Evolutionary conservation across 1,140 invertebrate species (phyloP), one percentile per base, ranked within the genome.

Genomic region (Geopemphigus sp.): DNA sequence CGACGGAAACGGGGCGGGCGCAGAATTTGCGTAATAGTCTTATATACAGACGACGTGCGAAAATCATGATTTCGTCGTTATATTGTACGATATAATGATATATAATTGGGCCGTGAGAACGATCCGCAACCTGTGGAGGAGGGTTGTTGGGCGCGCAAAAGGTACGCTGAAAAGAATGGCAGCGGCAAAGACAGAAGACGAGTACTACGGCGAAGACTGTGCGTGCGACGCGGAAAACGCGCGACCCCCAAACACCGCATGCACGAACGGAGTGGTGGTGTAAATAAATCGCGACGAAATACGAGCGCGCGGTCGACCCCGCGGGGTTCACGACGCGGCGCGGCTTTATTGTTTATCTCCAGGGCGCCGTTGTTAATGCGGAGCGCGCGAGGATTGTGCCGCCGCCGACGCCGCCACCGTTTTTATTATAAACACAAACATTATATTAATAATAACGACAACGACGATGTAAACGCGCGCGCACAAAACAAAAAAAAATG

Each of bases 331-430:
- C 74, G 56, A 24, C 74, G n/a, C n/a, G n/a, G n/a, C n/a, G n/a
- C 57, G 74, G 74, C 74, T 78, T 78, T 78, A 78, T 78, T 78
- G 74, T 78, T 78, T 78, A 78, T 78, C 74, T 78, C 74, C 74
- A 57, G 22, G 22, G 22, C 73, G 57, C 74, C 54, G 72, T 76
- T 59, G 72, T 47, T 76, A 76, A 76, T 76, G 54, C 72, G 54
- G 29, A n/a, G 22, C 39, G 15, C 74, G 57, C 74, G 57, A 39
- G 32, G 74, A 78, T 78, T 63, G 26, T 17, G 47, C 17, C 12
- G 0, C 32, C n/a, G n/a, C n/a, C n/a, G n/a, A n/a, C n/a, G 26
- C 59, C 59, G 26, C 26, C 15, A 6, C 24, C n/a, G n/a, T n/a
- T n/a, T n/a, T n/a, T n/a, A n/a, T n/a, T n/a, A n/a, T n/a, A n/a